Evolutionary conservation across 2,113 vertebrate species (phyloP), one percentile per base, ranked within the genome.

Genomic region (Cebidichthys violaceus): DNA sequence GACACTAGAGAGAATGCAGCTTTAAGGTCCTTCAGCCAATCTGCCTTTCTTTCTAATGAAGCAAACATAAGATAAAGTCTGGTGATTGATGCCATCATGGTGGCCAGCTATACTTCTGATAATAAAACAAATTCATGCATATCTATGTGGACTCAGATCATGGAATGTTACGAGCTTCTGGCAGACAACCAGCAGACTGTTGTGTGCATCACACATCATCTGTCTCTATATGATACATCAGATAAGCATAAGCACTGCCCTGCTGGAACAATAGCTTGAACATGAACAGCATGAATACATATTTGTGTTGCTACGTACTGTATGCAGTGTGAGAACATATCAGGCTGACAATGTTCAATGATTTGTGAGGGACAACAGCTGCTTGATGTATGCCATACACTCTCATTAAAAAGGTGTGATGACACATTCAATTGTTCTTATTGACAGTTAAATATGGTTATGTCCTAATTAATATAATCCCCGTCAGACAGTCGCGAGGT

Each of bases 321-420:
- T 6, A 20, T 64, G 20, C 8, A 37, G 14, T 24, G 60, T 39
- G 4, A 9, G 20, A 75, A 10, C 0, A 43, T 2, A 24, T n/a
- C 13, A 35, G 45, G 5, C 9, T 65, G 31, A 50, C 4, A 18
- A 24, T 37, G 31, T n/a, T 15, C 45, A 54, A 31, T 22, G 31
- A 1, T 17, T 62, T 35, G 24, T 37, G 14, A 39, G 31, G 47
- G 47, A 54, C 14, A 43, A 78, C 6, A 75, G 17, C 18, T 4
- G 1, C 17, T 37, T 54, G 33, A 55, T 52, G 64, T 62, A 13
- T 57, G 20, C 17, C n/a, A 24, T 35, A 31, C 18, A 57, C 7
- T 55, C 55, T 50, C n/a, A 70, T 61, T 41, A 83, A 65, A 84
- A 70, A 9, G 39, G n/a, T 52, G 20, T 4, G 4, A 37, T 22